Evolutionary conservation across 2,888 invertebrate genomes (phyloP).

Genomic region (Willowsia nigromaculata): DNA sequence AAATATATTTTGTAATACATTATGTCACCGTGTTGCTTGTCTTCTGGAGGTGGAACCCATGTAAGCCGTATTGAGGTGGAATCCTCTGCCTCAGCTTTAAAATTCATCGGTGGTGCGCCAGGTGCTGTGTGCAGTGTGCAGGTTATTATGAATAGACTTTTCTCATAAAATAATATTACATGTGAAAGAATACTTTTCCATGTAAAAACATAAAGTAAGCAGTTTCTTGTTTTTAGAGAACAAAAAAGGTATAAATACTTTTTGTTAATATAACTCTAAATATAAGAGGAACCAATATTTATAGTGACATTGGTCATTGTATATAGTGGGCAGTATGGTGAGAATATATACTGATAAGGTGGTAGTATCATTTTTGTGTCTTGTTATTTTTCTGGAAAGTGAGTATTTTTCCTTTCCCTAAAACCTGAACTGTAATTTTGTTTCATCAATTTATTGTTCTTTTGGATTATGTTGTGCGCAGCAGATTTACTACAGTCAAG

Average conservation of each 20-base stretch:
- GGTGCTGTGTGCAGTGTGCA: constrained; percentile 87
- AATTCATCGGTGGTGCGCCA: constrained; percentile 97
- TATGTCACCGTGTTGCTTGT: constrained; percentile 94
- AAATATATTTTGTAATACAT: constrained; percentile 96
- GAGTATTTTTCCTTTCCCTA: not conserved
- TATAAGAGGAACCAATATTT: not conserved
- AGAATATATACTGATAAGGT: not conserved
- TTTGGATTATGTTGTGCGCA: constrained; percentile 43
- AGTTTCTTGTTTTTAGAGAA: constrained; percentile 12
- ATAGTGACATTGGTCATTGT: constrained; percentile 1
- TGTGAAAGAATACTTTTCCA: constrained; percentile 29
- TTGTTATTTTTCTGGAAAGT: constrained; percentile 7
- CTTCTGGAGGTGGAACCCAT: constrained; percentile 95
- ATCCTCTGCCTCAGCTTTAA: constrained; percentile 92
- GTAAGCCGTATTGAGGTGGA: constrained; percentile 93
- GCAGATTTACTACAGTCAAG: not conserved
- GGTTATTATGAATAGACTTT: constrained; percentile 65
- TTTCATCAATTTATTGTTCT: not conserved
- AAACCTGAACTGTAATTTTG: not conserved
- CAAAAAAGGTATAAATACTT: not conserved
- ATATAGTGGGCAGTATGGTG: constrained; percentile 11
- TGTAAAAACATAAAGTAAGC: constrained; percentile 19
- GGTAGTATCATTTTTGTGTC: constrained; percentile 7
- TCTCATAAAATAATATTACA: constrained; percentile 33
- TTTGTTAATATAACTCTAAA: constrained; percentile 3